Percentiles rank a stretch among this genome's conserved stretches.
Conservation (phyloP, 2,113 vertebrate genomes). For the Seriola quinqueradiata region DNA sequence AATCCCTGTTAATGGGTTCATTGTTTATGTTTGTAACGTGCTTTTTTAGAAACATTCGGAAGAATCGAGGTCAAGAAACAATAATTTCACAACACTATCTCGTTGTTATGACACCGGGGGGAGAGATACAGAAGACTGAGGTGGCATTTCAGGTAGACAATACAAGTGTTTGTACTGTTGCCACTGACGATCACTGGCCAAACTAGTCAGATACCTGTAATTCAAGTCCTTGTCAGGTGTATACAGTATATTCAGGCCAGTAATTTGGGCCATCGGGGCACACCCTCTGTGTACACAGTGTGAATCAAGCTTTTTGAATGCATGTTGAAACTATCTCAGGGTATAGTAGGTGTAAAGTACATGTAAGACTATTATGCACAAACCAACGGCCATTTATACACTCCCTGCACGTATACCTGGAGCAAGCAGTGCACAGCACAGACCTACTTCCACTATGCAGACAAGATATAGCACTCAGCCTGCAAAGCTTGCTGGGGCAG, state of each 20-base stretch:
- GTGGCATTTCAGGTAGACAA: background rate
- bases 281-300: conserved; percentile 23
- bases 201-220: conserved; percentile 49
- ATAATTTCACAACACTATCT: background rate
- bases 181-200: conserved; percentile 31
- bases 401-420: conserved; percentile 13
- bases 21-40: background rate
- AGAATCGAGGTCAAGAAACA: conserved; percentile 4
- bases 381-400: conserved; percentile 30
- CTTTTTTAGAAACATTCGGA: background rate
- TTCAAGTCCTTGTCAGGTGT: conserved; percentile 17
- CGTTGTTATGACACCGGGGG: background rate
- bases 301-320: background rate
- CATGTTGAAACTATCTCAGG: background rate
- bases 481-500: conserved; percentile 56
- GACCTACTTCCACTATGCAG: conserved; percentile 43
- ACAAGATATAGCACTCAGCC: conserved; percentile 33
- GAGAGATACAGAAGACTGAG: background rate
- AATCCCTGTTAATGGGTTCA: background rate
- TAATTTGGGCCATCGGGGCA: conserved; percentile 16
- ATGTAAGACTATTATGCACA: background rate
- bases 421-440: background rate
- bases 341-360: background rate
- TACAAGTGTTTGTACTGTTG: background rate
- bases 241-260: background rate